These are phyloP conservation scores for Acronicta alni DNA, from an alignment of 2,888 invertebrate genomes.

Conservation along the genomic window DNA sequence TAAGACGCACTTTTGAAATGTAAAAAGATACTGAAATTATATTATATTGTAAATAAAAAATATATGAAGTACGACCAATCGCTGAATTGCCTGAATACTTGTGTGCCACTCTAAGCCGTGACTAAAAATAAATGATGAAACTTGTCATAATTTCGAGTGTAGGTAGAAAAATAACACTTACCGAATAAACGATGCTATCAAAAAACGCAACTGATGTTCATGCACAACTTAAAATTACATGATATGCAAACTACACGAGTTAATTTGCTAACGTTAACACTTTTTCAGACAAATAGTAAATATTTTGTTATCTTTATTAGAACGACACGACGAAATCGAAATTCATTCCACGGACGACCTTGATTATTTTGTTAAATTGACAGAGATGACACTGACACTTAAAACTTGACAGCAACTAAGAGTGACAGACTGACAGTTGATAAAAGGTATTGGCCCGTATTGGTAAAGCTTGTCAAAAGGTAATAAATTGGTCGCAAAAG, in stretches of 20 bases:
- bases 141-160: slow-evolving; percentile 51
- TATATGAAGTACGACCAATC: slow-evolving; percentile 12
- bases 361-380: no score
- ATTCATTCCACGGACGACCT: no score
- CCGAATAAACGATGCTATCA: slow-evolving; percentile 39
- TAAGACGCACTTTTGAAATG: slow-evolving; percentile 28
- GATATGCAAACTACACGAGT: slow-evolving; percentile 25
- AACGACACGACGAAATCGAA: slow-evolving; percentile 23
- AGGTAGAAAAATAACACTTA: slow-evolving; percentile 53
- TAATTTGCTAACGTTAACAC: slow-evolving; percentile 33
- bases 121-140: slow-evolving; percentile 64
- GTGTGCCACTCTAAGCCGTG: slow-evolving; percentile 31
- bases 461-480: no score
- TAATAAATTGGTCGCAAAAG: no score
- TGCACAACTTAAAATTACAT: slow-evolving; percentile 29
- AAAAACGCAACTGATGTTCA: slow-evolving; percentile 26
- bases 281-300: slow-evolving; percentile 41
- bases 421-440: no score
- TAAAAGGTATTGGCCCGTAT: no score
- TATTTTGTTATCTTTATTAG: slow-evolving; percentile 29
- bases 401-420: no score
- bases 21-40: slow-evolving; percentile 5
- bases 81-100: slow-evolving; percentile 26
- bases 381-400: no score
- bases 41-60: slow-evolving; percentile 5